Conservation (phyloP, 2,113 vertebrate species). For the Glaucomys volans region DNA sequence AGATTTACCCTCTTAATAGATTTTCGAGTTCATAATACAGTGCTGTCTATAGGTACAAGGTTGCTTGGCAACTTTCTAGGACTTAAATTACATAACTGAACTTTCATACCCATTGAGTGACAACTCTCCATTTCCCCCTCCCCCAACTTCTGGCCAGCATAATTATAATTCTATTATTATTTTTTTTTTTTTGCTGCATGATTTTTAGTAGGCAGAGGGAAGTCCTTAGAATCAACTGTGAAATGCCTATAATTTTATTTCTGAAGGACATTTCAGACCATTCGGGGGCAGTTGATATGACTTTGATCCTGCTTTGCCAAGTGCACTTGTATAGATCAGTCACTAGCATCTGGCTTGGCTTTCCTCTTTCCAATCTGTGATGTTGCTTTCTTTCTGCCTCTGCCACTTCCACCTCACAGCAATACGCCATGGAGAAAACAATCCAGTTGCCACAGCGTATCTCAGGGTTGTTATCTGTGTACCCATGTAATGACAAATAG, state of each 20-base stretch:
- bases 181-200: neutral
- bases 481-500: neutral
- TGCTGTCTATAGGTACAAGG: neutral
- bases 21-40: neutral
- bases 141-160: too few species aligned
- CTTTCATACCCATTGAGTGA: neutral
- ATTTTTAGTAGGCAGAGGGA: neutral
- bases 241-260: neutral
- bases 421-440: neutral
- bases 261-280: neutral
- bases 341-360: neutral
- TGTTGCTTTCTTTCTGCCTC: neutral
- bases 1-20: neutral
- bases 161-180: neutral
- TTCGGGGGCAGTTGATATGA: neutral
- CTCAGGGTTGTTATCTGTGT: rapidly evolving
- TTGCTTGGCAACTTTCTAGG: neutral
- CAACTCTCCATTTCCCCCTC: neutral
- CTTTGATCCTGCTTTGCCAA: neutral
- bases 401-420: rapidly evolving
- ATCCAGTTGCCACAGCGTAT: rapidly evolving
- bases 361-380: neutral
- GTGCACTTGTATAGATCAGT: neutral
- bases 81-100: neutral
- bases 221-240: neutral